These are phyloP conservation scores for Leptobrachium leishanense DNA, from an alignment of 2,113 vertebrate species.

Conservation along the genomic window DNA sequence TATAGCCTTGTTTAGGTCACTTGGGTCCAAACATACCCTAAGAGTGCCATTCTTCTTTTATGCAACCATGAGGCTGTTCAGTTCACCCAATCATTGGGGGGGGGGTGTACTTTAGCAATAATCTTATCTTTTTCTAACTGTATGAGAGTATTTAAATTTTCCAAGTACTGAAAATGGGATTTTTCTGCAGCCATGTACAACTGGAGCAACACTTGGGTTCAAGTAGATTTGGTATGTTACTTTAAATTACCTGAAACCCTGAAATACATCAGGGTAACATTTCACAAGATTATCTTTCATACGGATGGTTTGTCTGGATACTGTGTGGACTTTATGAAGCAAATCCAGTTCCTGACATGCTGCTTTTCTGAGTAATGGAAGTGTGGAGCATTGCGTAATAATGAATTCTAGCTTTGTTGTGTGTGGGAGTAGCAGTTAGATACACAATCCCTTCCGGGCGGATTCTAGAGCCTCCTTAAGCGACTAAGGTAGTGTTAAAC, in stretches of 20 bases:
- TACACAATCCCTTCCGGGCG: no score
- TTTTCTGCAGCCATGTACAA: slow-evolving; percentile 35
- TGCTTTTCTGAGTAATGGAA: background rate
- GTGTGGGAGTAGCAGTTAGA: no score
- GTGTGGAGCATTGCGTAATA: background rate
- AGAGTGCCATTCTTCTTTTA: slow-evolving; percentile 1
- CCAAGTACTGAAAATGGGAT: slow-evolving; percentile 12
- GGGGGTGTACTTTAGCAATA: background rate
- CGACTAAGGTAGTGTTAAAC: no score
- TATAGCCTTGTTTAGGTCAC: slow-evolving; percentile 36
- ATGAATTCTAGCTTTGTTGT: background rate
- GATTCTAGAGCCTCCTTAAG: no score
- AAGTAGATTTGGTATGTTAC: background rate
- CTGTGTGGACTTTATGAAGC: background rate
- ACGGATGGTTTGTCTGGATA: background rate
- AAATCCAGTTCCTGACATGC: background rate
- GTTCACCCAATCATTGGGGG: slow-evolving; percentile 25
- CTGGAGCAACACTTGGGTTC: background rate
- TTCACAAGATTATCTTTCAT: background rate
- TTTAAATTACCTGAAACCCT: background rate
- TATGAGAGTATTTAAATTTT: slow-evolving; percentile 5
- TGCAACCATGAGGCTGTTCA: slow-evolving; percentile 15
- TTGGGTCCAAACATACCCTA: slow-evolving; percentile 28
- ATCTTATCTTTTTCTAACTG: background rate
- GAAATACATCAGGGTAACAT: background rate